Conservation (phyloP, 1,140 invertebrate species). For the Heliconius nattereri region DNA sequence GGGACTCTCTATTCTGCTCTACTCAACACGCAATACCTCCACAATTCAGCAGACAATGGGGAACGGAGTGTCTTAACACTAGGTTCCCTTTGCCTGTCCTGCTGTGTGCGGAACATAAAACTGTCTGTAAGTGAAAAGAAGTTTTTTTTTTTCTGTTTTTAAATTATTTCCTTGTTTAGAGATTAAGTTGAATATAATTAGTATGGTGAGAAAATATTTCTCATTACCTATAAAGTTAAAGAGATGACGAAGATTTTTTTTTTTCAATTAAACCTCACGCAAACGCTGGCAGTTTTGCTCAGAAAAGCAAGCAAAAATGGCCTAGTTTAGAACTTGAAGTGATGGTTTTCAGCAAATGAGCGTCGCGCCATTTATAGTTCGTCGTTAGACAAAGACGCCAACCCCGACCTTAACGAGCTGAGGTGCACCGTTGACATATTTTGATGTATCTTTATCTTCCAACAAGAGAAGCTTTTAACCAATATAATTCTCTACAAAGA, state of each 20-base stretch:
- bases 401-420: slow-evolving; percentile 27
- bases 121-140: too few relatives aligned
- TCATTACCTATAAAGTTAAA: too few relatives aligned
- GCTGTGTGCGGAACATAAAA: not conserved
- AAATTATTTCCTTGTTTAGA: too few relatives aligned
- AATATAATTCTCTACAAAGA: not conserved
- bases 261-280: not conserved
- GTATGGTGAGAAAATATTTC: too few relatives aligned
- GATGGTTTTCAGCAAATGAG: slow-evolving; percentile 41
- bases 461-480: slow-evolving; percentile 7
- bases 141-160: too few relatives aligned
- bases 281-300: not conserved
- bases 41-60: too few relatives aligned
- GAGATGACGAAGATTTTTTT: not conserved
- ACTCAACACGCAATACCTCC: too few relatives aligned
- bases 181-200: too few relatives aligned
- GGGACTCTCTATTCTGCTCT: too few relatives aligned
- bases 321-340: slow-evolving; percentile 42
- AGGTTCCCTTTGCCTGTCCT: not conserved
- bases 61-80: too few relatives aligned
- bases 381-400: slow-evolving; percentile 34
- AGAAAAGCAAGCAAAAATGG: not conserved
- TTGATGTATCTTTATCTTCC: slow-evolving; percentile 6
- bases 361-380: slow-evolving; percentile 38
- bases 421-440: not conserved